Evolutionary conservation across 1,140 invertebrate species (phyloP), one percentile per base, ranked within the genome.

Genomic region (Lamellibrachia luymesi): DNA sequence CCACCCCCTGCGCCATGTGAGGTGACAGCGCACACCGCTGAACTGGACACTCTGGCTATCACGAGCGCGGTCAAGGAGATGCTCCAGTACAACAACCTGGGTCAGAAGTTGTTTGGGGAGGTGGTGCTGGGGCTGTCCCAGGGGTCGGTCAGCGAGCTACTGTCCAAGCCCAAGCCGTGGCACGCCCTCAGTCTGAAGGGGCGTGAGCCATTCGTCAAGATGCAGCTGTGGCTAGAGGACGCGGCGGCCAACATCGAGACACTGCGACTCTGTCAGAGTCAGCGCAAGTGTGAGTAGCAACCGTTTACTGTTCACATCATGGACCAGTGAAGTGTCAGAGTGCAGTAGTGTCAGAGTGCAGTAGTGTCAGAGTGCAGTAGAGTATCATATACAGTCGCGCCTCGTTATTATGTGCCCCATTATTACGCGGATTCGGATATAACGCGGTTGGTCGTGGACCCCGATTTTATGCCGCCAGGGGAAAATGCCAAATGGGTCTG

Each of bases 101-200:
- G 99, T 1, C 99, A 99, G 96, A 99, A 99, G 97, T 98, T 99
- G 93, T 99, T 99, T 95, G 99, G 99, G 27, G 99, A 99, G 97
- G 98, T 98, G 0, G 99, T 99, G 50, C 96, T 99, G 0, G 99
- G 99, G 0, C 97, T 99, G 22, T 99, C 98, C 2, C 99, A 99
- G 96, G 99, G 99, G 27, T 99, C 99, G 0, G 99, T 99, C 1
- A 99, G 98, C 95, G 99, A 99, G 96, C 96, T 99, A 25, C 97
- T 99, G 0, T 99, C 98, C 91, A 99, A 99, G 96, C 99, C 99
- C 1, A 99, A 99, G 95, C 99, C 99, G 0, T 99, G 99, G 99
- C 98, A 99, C 95, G 99, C 99, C 98, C 97, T 99, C 8, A 99
- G 98, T 95, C 99, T 99, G 95, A 99, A 99, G 96, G 99, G 99